Percentiles rank a stretch among this genome's conserved stretches.
These are phyloP conservation scores for Salvelinus namaycush DNA, from an alignment of 2,113 vertebrate genomes.

Conservation along the genomic window DNA sequence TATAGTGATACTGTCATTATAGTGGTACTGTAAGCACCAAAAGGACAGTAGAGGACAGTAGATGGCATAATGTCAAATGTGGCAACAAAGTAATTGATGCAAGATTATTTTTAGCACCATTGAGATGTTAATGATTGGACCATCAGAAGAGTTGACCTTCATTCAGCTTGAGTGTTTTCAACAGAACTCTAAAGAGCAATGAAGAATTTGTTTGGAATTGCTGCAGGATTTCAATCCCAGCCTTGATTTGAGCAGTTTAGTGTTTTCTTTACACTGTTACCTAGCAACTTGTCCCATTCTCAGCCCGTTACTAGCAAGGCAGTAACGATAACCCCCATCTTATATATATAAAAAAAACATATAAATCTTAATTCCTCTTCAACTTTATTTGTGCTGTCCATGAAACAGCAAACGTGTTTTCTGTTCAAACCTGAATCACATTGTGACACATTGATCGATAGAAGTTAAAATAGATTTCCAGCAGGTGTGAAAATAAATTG, in stretches of 20 bases:
- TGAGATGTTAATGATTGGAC: constrained; percentile 69
- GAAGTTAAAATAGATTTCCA: too few species aligned
- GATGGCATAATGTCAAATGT: too few species aligned
- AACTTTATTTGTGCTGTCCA: too few species aligned
- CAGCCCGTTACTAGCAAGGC: constrained; percentile 15
- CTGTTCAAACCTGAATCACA: too few species aligned
- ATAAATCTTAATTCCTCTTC: constrained; percentile 1
- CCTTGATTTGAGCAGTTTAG: constrained; percentile 25
- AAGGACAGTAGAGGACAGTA: too few species aligned
- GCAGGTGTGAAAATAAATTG: too few species aligned
- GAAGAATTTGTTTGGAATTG: background rate
- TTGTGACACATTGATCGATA: too few species aligned
- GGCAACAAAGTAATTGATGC: too few species aligned
- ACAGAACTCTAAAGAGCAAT: background rate
- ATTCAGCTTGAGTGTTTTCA: background rate
- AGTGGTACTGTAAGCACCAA: too few species aligned
- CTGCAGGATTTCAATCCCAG: constrained; percentile 29
- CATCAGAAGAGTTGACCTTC: constrained; percentile 53
- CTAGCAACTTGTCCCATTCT: constrained; percentile 49
- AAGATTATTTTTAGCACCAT: constrained; percentile 69
- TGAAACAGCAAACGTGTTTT: too few species aligned
- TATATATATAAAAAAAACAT: constrained; percentile 16
- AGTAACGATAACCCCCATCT: constrained; percentile 23
- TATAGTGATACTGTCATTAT: too few species aligned
- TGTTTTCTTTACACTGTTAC: constrained; percentile 37